Base-by-base conservation (phyloP, 2,797 vertebrate genomes). In the Schizothorax lantsangensis region DNA sequence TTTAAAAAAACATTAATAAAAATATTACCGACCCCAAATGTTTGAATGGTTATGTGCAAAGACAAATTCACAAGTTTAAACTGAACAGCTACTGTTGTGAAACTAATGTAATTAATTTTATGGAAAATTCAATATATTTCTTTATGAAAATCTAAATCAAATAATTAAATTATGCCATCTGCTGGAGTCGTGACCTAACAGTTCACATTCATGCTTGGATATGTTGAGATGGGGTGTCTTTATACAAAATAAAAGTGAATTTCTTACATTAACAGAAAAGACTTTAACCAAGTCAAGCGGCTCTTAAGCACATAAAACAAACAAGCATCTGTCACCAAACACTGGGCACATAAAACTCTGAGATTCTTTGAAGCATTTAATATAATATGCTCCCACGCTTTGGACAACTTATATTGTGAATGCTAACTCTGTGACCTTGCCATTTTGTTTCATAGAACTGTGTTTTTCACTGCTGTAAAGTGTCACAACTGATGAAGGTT, bases 371-470 rank as follows among this genome's bases (percentile, higher is more conserved):
- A 75, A 75, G 45, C 72, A 33, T 74, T 49, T 49, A 49, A 74
- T 47, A 74, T 47, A 74, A 47, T 47, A 74, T 26, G 14, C 72
- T 74, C 72, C 72, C n/a, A 74, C 26, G 15, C 26, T 75, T 49
- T 75, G 45, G 26, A 30, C 33, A 69, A 38, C 72, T 47, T 30
- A 15, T 33, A 19, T 49, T 2, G 15, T 75, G 8, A 49, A 75
- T 17, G 26, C 30, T 75, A 75, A 26, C 72, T 75, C n/a, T 74
- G 45, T 36, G 26, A 74, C 45, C 72, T 74, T 75, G 72, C 45
- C 45, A 33, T 75, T 75, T 75, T 75, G 45, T 75, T 49, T 33
- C 15, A 72, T 8, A 45, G 23, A 52, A 74, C 17, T 45, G 23
- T 19, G 72, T 75, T 49, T 49, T 33, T 49, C n/a, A 74, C 2